A percentile compares a stretch with the other conserved stretches of the same genome.
phyloP scores from a whole-genome alignment of 2,113 vertebrate genomes.

The Psophia crepitans region DNA sequence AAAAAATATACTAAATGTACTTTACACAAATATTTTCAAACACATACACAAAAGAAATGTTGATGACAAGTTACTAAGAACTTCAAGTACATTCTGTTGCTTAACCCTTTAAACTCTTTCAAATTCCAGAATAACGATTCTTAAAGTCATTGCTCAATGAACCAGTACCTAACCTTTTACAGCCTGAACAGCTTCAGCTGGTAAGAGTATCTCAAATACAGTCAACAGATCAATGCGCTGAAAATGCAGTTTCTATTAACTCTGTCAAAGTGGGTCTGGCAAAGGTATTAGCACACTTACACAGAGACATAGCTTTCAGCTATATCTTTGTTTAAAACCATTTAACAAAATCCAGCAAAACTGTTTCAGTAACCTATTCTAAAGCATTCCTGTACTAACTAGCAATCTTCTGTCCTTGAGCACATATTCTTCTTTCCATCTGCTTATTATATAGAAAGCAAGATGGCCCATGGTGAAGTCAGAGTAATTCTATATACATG shows the following conservation, averaged over 20 bases:
- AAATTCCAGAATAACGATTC: not conserved
- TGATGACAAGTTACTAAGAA: not conserved
- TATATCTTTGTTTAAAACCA: not conserved
- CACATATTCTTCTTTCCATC: not conserved
- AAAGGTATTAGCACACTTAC: not conserved
- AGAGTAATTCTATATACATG: not conserved
- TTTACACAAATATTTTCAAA: not conserved
- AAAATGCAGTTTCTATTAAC: not conserved
- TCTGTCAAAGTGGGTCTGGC: not conserved
- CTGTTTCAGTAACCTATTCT: not conserved
- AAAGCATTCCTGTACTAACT: not conserved
- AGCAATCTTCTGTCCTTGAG: not conserved
- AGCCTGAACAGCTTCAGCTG: not conserved
- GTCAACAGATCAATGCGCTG: not conserved
- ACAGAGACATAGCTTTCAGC: not conserved
- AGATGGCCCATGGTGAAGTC: no score
- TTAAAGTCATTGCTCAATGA: not conserved
- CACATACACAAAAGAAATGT: not conserved
- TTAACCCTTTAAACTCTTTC: not conserved
- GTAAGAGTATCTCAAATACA: not conserved
- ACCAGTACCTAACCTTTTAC: not conserved
- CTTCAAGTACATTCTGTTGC: not conserved
- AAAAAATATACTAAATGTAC: not conserved
- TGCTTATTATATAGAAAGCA: not conserved
- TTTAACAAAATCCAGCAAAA: not conserved